phyloP scores from a whole-genome alignment of 1,140 invertebrate species.

The Drosophila dunni region DNA sequence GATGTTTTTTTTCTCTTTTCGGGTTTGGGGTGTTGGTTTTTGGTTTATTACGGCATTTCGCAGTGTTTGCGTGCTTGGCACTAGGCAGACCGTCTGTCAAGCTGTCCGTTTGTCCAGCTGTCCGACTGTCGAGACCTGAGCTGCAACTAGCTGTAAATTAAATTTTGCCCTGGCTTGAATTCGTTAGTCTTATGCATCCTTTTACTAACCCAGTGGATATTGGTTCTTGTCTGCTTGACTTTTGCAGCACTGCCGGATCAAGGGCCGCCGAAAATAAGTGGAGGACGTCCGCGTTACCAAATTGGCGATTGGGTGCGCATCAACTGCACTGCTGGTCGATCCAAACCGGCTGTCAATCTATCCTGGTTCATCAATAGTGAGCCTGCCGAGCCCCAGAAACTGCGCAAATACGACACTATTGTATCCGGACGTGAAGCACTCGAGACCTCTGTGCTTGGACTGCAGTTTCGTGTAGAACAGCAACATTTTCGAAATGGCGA shows the following conservation, averaged over 20 bases:
- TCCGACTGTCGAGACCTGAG: background rate
- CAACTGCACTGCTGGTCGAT: conserved; percentile 89
- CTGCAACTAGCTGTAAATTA: conserved; percentile 69
- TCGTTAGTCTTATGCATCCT: conserved; percentile 18
- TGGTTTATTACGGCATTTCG: conserved; percentile 69
- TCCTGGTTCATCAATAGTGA: conserved; percentile 91
- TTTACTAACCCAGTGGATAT: conserved; percentile 35
- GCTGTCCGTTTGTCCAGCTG: conserved; percentile 14
- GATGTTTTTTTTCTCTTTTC: too few species aligned
- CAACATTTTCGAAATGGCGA: conserved; percentile 89
- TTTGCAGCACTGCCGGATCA: conserved; percentile 88
- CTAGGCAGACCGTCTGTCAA: conserved; percentile 1
- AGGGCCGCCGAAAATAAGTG: conserved; percentile 88
- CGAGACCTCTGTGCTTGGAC: conserved; percentile 87
- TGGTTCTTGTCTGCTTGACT: conserved; percentile 23
- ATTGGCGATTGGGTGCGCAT: conserved; percentile 88
- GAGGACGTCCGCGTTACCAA: conserved; percentile 88
- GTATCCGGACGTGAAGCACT: conserved; percentile 87
- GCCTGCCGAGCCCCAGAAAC: conserved; percentile 86
- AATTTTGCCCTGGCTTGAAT: conserved; percentile 58
- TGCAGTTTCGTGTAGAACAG: conserved; percentile 88
- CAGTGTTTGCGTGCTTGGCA: conserved; percentile 1
- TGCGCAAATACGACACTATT: conserved; percentile 86
- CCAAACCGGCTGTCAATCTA: conserved; percentile 89
- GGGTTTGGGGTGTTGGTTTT: conserved; percentile 30